Percentiles rank a stretch among this genome's conserved stretches.
Evolutionary conservation across 2,888 invertebrate genomes (phyloP).

Genomic region (Lacanobia wlatinum): DNA sequence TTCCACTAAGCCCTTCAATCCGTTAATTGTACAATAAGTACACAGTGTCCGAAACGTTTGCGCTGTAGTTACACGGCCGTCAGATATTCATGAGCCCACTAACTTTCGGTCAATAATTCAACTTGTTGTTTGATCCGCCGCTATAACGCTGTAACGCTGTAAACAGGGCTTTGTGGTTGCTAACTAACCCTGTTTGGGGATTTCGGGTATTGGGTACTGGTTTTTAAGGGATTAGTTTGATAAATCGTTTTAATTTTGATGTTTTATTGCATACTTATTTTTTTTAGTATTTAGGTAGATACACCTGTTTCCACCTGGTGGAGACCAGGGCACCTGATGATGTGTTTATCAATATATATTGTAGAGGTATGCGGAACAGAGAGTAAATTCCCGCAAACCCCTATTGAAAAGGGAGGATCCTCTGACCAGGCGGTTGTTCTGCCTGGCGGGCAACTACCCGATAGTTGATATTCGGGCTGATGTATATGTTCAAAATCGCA

Average conservation of each 20-base stretch:
- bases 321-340: no score
- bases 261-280: no score
- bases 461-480: no score
- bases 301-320: no score
- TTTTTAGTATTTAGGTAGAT: no score
- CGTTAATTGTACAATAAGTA: slow-evolving; percentile 33
- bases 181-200: slow-evolving; percentile 16
- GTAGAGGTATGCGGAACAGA: no score
- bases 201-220: slow-evolving; percentile 7
- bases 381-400: no score
- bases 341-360: no score
- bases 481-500: no score
- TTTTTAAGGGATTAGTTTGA: neutral
- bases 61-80: slow-evolving; percentile 51
- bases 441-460: no score
- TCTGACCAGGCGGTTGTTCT: no score
- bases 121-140: slow-evolving; percentile 49
- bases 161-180: slow-evolving; percentile 33
- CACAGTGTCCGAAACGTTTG: slow-evolving; percentile 50
- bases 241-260: neutral
- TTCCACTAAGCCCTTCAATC: slow-evolving; percentile 26
- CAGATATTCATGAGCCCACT: slow-evolving; percentile 61
- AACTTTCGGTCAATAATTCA: slow-evolving; percentile 61
- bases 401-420: no score
- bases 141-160: slow-evolving; percentile 26